Base-by-base conservation (phyloP, 2,888 invertebrate species). In the Pristionchus japonicus region DNA sequence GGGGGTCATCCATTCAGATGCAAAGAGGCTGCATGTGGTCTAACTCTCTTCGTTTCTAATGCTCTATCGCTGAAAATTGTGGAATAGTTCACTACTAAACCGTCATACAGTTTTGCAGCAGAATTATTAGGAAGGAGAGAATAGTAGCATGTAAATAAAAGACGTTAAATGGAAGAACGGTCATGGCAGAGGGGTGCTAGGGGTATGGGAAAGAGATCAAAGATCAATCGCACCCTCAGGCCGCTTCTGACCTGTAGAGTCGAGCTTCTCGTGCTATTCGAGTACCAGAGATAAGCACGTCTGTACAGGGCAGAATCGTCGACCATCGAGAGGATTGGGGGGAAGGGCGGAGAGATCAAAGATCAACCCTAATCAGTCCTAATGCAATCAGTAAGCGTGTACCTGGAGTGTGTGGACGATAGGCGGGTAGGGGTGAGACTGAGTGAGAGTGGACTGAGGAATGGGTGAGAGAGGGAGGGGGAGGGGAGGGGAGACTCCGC, bases 241-340 rank as follows among this genome's bases (percentile, higher is more conserved):
- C 43, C 77, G 27, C 11, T 40, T 85, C 85, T 85, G 85, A 85
- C 85, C 85, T 85, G 85, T 85, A 85, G 85, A 85, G 85, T 52
- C 85, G 85, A 85, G 85, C 85, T 85, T 85, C 47, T 85, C 85
- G 43, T 85, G 40, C 40, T 43, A 20, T 43, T 64, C 43, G 43
- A 77, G 13, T 70, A 77, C 40, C 77, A 85, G 64, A 85, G 85
- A 85, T 85, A 85, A 85, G 49, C 64, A 31, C 85, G 85, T 23
- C 85, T 61, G 85, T 85, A 85, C 85, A 85, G 85, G 85, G 64
- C 85, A 85, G 85, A 64, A 77, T n/a, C 27, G 23, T n/a, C 20
- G 47, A 17, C 27, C 34, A 3, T 9, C 6, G 70, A 40, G 70
- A 23, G 37, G 7, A 37, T 13, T 13, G 7, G 20, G 27, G 77